Percentiles rank a stretch among this genome's conserved stretches.
Evolutionary conservation across 53 echinoderm and acorn worm species (phyloP).

Genomic region (Temnopleurus reevesii): DNA sequence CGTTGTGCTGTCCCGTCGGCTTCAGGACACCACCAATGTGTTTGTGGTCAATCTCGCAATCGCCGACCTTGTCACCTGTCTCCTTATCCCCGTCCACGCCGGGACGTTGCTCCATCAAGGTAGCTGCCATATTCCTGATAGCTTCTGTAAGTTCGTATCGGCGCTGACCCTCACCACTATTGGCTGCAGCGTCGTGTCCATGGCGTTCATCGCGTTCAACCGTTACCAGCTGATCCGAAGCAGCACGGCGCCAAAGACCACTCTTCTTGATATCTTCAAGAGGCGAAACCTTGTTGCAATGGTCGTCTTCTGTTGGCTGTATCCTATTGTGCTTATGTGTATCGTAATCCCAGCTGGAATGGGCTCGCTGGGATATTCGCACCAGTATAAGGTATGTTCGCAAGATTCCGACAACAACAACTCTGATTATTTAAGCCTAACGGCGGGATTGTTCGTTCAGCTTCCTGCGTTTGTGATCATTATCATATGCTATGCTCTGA

Average conservation of each 20-base stretch:
- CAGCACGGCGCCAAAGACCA: neutral
- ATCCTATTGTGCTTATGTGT: slow-evolving; percentile 20
- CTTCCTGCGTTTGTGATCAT: slow-evolving; percentile 28
- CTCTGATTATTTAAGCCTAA: slow-evolving; percentile 22
- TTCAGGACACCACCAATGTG: slow-evolving; percentile 37
- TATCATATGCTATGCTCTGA: slow-evolving; percentile 30
- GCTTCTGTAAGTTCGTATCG: slow-evolving; percentile 19
- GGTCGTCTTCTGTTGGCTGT: slow-evolving; percentile 21
- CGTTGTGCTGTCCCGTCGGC: slow-evolving; percentile 21
- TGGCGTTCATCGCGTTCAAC: slow-evolving; percentile 23
- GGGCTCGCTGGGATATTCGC: slow-evolving; percentile 25
- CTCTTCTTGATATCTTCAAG: neutral
- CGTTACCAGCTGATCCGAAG: neutral
- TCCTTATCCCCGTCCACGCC: neutral
- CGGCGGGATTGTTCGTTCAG: neutral
- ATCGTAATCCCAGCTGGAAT: neutral
- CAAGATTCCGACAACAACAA: slow-evolving; percentile 5
- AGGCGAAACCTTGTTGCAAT: neutral
- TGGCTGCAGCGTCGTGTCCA: slow-evolving; percentile 1
- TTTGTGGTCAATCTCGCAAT: slow-evolving; percentile 41
- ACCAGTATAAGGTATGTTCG: slow-evolving; percentile 29
- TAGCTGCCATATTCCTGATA: slow-evolving; percentile 22
- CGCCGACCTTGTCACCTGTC: slow-evolving; percentile 29
- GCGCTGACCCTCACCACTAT: neutral
- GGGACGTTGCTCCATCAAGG: neutral